These are phyloP conservation scores for Chionomys nivalis DNA, from an alignment of 2,113 vertebrate species.

Conservation along the genomic window DNA sequence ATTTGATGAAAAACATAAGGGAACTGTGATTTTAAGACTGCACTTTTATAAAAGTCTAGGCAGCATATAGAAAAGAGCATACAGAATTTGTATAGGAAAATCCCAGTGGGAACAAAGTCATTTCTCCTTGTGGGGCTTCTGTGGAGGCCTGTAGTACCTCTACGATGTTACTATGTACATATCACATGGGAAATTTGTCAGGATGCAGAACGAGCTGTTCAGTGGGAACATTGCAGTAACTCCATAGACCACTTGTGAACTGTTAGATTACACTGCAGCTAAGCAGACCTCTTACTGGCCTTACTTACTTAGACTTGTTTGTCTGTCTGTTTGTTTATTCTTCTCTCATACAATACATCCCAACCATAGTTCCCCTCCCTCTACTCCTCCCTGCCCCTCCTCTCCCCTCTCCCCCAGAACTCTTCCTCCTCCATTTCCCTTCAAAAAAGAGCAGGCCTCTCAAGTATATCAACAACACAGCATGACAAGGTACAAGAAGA, in stretches of 20 bases:
- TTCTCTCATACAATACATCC: background rate
- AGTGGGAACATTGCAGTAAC: too few relatives aligned
- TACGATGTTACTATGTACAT: background rate
- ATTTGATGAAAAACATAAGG: background rate
- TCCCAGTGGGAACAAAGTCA: background rate
- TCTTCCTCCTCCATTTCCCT: background rate
- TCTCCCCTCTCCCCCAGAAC: background rate
- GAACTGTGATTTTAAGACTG: background rate
- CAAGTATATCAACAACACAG: background rate
- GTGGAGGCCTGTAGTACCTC: background rate
- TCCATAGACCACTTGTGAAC: background rate
- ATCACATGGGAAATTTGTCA: background rate
- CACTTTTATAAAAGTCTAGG: background rate
- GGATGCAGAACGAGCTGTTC: background rate
- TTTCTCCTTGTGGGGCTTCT: constrained; percentile 5
- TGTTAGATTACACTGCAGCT: background rate
- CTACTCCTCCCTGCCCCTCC: background rate
- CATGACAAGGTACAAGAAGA: background rate
- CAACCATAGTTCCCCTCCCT: background rate
- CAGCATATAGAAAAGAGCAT: background rate
- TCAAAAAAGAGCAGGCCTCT: background rate
- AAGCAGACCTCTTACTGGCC: background rate
- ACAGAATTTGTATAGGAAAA: constrained; percentile 10
- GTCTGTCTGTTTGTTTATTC: background rate
- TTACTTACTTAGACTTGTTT: background rate